Evolutionary conservation across 2,113 vertebrate species (phyloP).

Genomic region (Patagioenas fasciata): DNA sequence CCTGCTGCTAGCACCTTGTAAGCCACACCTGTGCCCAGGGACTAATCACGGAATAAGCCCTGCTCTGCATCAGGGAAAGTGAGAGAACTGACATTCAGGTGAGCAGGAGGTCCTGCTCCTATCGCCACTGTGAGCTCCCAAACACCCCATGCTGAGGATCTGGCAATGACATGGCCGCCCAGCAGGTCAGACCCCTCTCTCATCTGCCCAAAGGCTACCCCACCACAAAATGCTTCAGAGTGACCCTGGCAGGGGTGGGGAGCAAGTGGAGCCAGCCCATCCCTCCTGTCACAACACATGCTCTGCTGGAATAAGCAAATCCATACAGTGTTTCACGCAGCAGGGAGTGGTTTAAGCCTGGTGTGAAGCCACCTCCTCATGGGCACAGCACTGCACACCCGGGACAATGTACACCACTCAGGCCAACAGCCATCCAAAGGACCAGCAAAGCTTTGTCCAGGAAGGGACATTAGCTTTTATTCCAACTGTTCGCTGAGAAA

Average conservation of each 20-base stretch:
- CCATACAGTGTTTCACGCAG: not conserved
- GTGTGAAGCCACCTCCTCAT: not conserved
- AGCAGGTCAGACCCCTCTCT: not conserved
- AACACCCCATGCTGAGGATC: not conserved
- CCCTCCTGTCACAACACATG: accelerated
- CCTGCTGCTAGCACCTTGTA: not conserved
- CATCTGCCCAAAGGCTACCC: not conserved
- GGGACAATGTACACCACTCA: not conserved
- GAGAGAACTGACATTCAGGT: accelerated
- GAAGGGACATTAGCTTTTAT: not conserved
- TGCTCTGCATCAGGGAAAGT: not conserved
- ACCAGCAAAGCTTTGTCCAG: not conserved
- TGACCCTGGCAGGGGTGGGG: not conserved
- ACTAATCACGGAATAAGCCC: not conserved
- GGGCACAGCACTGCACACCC: not conserved
- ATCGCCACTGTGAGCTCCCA: not conserved
- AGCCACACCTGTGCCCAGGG: not conserved
- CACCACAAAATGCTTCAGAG: not conserved
- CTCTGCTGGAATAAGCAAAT: not conserved
- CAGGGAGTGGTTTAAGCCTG: not conserved
- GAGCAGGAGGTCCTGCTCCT: not conserved
- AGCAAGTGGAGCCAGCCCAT: not conserved
- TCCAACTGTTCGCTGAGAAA: not conserved
- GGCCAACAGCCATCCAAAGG: not conserved
- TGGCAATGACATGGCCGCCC: accelerated